Evolutionary conservation across 1,140 invertebrate genomes (phyloP).

Genomic region (Philopotamus ludificatus): DNA sequence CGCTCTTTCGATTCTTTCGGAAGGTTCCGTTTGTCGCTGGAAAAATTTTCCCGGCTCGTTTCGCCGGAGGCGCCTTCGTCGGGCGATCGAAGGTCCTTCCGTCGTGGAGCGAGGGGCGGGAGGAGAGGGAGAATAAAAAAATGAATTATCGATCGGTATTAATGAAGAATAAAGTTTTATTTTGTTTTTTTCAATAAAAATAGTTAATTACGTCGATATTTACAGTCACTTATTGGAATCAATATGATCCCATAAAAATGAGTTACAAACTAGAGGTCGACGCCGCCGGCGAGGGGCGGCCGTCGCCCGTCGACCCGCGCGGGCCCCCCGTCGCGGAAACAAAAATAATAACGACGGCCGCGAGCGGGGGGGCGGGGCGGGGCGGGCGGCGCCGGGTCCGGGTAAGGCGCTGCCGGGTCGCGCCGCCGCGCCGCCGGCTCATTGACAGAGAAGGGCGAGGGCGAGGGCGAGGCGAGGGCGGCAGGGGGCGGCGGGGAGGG

Average conservation of each 20-base stretch:
- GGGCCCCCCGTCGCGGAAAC: slow-evolving; percentile 9
- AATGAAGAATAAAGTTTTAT: slow-evolving; percentile 55
- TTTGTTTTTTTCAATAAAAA: slow-evolving; percentile 56
- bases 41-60: too few relatives aligned
- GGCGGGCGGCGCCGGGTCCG: slow-evolving; percentile 31
- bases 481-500: slow-evolving; percentile 73
- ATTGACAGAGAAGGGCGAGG: too few relatives aligned
- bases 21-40: too few relatives aligned
- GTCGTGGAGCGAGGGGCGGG: too few relatives aligned
- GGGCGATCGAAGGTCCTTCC: too few relatives aligned
- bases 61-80: too few relatives aligned
- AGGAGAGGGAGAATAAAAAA: too few relatives aligned
- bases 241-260: background rate
- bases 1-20: too few relatives aligned
- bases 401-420: slow-evolving; percentile 46
- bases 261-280: background rate
- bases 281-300: background rate
- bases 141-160: slow-evolving; percentile 55
- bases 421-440: slow-evolving; percentile 66
- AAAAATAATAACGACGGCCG: slow-evolving; percentile 57
- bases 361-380: slow-evolving; percentile 15
- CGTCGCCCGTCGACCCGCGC: slow-evolving; percentile 42
- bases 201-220: slow-evolving; percentile 45
- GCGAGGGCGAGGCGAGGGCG: slow-evolving; percentile 77
- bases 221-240: background rate